Evolutionary conservation across 2,888 invertebrate species (phyloP), one percentile per base, ranked within the genome.

Genomic region (Seladonia tumulorum): DNA sequence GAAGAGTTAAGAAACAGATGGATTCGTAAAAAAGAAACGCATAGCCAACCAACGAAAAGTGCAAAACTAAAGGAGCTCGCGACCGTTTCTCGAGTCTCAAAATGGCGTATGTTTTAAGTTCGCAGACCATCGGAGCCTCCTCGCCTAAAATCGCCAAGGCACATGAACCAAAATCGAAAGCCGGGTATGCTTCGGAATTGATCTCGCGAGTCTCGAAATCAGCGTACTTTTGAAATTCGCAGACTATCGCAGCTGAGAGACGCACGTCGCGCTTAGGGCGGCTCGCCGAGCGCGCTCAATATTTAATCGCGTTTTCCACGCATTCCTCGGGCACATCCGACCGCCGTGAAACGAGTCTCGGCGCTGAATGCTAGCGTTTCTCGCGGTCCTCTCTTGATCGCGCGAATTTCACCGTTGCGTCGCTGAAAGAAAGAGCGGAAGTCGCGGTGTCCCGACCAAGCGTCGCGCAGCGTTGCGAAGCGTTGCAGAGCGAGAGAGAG

Each of bases 361-460:
- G 18, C 29, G 45, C 2, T 29, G 60, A 63, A 63, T 63, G 42
- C 45, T 63, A 25, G 25, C 42, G 29, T 60, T 76, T 53, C 45
- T 18, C 75, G 45, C 63, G 75, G 60, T 25, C 39, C 45, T 29
- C 42, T 57, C 60, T 57, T 8, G 29, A 60, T 66, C 47, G 68
- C 77, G 83, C 78, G 49, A 29, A 75, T 75, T 75, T 71, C 77
- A 75, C 63, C 75, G 84, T 60, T 70, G 68, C 83, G 70, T 22
- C 16, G 16, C 66, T 79, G 85, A 85, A 85, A 85, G 85, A 85
- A 72, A 49, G 79, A 73, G 49, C 85, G 85, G 85, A 85, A 86
- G 81, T 76, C 71, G 75, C 78, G 80, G 74, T 45, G 68, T 22
- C 29, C 8, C 49, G 75, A 39, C 77, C 78, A 8, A 49, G 53